Percentiles rank a stretch among this genome's conserved stretches.
phyloP scores from a whole-genome alignment of 2,888 invertebrate species.

The Tetramorium bicarinatum region DNA sequence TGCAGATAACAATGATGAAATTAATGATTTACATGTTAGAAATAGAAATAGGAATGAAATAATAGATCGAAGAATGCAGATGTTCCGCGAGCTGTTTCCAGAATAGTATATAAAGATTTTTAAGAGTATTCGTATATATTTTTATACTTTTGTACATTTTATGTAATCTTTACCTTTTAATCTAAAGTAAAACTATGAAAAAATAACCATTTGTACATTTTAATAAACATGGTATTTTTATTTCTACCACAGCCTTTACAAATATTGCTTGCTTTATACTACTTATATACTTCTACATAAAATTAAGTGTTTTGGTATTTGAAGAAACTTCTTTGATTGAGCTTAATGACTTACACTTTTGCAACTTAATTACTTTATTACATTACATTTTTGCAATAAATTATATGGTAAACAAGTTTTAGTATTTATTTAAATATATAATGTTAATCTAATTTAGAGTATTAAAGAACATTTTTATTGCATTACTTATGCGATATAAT shows the following conservation, averaged over 20 bases:
- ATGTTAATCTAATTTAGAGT: neutral
- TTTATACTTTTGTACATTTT: neutral
- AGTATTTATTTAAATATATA: constrained; percentile 15
- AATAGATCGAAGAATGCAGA: constrained; percentile 22
- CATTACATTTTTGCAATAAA: neutral
- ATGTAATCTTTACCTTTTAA: neutral
- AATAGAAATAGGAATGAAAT: constrained; percentile 7
- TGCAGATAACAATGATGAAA: neutral
- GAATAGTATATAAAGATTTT: neutral
- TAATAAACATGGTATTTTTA: constrained; percentile 10
- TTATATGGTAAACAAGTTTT: constrained; percentile 4
- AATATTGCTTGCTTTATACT: neutral
- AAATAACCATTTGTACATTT: constrained; percentile 1
- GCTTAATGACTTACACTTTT: too few species aligned
- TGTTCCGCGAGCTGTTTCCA: constrained; percentile 15
- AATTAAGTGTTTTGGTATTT: neutral
- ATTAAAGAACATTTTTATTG: constrained; percentile 8
- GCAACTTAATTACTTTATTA: too few species aligned
- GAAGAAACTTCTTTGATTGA: too few species aligned
- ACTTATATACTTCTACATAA: neutral
- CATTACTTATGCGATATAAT: neutral
- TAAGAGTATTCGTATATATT: neutral
- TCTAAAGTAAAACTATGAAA: neutral
- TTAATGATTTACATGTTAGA: neutral
- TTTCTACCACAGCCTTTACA: constrained; percentile 10